A percentile compares a stretch with the other conserved stretches of the same genome.
Evolutionary conservation across 2,888 invertebrate species (phyloP).

Genomic region (Lagria hirta): DNA sequence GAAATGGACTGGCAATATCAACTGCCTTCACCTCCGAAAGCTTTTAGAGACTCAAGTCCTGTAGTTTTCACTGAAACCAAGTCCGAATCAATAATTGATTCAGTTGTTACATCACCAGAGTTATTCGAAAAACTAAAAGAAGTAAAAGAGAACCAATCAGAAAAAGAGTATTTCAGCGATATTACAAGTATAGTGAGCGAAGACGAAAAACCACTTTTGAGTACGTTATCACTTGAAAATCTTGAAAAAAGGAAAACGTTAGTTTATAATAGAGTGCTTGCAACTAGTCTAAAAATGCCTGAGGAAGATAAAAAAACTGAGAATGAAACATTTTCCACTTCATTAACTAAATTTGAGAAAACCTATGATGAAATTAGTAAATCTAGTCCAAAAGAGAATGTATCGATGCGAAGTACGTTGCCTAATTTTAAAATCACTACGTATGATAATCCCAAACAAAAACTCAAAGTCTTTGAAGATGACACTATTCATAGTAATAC

Average conservation of each 20-base stretch:
- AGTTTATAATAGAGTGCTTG: constrained; percentile 52
- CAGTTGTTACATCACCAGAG: constrained; percentile 51
- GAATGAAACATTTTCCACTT: constrained; percentile 35
- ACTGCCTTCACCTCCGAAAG: constrained; percentile 63
- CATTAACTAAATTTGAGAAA: constrained; percentile 35
- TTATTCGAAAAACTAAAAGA: constrained; percentile 49
- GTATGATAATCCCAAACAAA: constrained; percentile 51
- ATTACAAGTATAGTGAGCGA: constrained; percentile 40
- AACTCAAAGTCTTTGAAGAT: constrained; percentile 54
- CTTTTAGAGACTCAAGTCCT: constrained; percentile 57
- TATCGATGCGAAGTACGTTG: constrained; percentile 36
- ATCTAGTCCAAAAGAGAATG: constrained; percentile 32
- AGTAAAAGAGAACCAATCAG: constrained; percentile 43
- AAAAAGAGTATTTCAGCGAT: constrained; percentile 36
- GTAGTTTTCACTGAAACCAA: constrained; percentile 29
- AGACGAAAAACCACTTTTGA: constrained; percentile 45
- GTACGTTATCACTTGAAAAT: constrained; percentile 50
- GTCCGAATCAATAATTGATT: constrained; percentile 39
- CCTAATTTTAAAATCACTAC: constrained; percentile 55
- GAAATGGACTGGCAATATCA: constrained; percentile 59
- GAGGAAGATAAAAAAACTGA: constrained; percentile 14
- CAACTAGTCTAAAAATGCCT: constrained; percentile 51
- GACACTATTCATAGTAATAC: constrained; percentile 52
- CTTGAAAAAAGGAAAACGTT: constrained; percentile 51
- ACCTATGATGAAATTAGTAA: constrained; percentile 35